Base-by-base conservation (phyloP, 30 jellyfish, hydroid and myxozoan genomes). In the Chrysaora quinquecirrha region DNA sequence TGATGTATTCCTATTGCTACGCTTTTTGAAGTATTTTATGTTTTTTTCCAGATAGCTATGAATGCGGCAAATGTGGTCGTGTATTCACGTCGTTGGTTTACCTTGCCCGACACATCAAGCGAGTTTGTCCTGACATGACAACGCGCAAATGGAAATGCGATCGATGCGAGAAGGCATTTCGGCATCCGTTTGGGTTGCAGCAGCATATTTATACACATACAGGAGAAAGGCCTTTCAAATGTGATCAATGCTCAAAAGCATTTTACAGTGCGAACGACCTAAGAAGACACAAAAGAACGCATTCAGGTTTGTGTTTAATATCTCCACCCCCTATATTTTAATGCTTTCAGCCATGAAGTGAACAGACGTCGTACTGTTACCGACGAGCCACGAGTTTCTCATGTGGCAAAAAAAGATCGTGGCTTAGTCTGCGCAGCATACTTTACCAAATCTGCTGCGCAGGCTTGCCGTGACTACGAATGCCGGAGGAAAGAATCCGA, bases 121-220 rank as follows among this genome's bases (percentile, higher is more conserved):
- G 98, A 29, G 98, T 93, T 11, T 93, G 98, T 46, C 98, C 98
- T 1, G 98, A 93, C 80, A 93, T 93, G 98, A 52, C 94, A 21
- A 85, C 64, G 19, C 91, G 98, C 34, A 93, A 93, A 48, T 93
- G 98, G 98, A 93, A 82, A 73, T 93, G 98, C 49, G 96, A 93
- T 33, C 91, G 94, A 1, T 93, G 98, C 68, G 93, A 83, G 31
- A 93, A 93, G 64, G 98, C 98, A 16, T 93, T 93, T 50, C 86
- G 98, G 22, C 98, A 93, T 47, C 98, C 98, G n/a, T 93, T 93
- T 68, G 98, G 98, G 0, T 61, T 93, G 48, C 98, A 93, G 62
- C 98, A 93, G 70, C 98, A 93, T 48, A 67, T 93, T 0, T 93
- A 71, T 68, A 87, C 97, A 0, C 98, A 93, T 83, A 93, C 98